phyloP scores from a whole-genome alignment of 2,888 invertebrate species.

The Bugula neritina region DNA sequence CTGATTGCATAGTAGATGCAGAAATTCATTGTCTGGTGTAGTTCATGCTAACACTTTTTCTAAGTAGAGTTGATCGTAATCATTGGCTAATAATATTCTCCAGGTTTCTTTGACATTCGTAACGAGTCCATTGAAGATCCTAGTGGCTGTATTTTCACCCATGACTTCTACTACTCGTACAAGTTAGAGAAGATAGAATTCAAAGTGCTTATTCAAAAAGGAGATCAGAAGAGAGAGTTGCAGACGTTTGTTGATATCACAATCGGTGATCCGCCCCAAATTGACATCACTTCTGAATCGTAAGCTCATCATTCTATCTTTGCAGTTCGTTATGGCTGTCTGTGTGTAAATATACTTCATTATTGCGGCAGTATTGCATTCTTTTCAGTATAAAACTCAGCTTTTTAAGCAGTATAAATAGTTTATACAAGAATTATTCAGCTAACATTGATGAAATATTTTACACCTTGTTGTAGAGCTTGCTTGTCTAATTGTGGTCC shows the following conservation, averaged over 20 bases:
- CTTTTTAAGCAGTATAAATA: too few relatives aligned
- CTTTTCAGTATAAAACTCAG: too few relatives aligned
- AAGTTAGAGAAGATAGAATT: conserved; percentile 13
- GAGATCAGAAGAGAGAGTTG: neutral
- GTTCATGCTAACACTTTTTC: too few relatives aligned
- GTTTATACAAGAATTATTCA: too few relatives aligned
- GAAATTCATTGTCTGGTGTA: too few relatives aligned
- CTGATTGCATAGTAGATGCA: too few relatives aligned
- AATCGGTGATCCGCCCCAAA: conserved; percentile 20
- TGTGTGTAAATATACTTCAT: too few relatives aligned
- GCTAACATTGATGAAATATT: too few relatives aligned
- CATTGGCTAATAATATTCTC: too few relatives aligned
- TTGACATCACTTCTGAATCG: conserved; percentile 13
- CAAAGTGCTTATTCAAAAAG: neutral
- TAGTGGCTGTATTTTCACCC: conserved; percentile 1
- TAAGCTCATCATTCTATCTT: neutral
- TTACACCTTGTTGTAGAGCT: neutral
- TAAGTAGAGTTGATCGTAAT: too few relatives aligned
- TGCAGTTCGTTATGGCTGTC: too few relatives aligned
- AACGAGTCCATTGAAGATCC: neutral
- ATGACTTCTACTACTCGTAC: conserved; percentile 26
- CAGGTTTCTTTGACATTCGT: conserved; percentile 1
- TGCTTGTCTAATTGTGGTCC: neutral
- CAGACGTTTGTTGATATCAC: conserved; percentile 6
- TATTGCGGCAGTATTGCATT: too few relatives aligned